Evolutionary conservation across 2,113 vertebrate species (phyloP).

Genomic region (Dicrurus megarhynchus): DNA sequence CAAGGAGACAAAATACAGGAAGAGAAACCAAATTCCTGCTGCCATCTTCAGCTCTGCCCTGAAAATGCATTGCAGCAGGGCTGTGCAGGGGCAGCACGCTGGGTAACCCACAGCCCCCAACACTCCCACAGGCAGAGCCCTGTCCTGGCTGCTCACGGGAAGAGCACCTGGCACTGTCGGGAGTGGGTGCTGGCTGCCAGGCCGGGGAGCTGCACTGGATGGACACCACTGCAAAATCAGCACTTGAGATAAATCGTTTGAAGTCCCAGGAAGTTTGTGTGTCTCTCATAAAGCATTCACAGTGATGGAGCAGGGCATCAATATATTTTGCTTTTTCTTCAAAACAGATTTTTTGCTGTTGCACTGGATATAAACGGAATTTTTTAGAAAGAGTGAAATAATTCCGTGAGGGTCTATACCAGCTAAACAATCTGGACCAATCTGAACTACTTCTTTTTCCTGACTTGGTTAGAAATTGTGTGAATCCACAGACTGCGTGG

Average conservation of each 20-base stretch:
- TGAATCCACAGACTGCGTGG: fast-evolving
- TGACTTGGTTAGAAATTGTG: background rate
- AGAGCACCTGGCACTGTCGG: fast-evolving
- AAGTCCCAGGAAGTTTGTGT: background rate
- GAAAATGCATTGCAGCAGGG: background rate
- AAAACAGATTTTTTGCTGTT: background rate
- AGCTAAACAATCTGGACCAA: background rate
- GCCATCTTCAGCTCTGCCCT: constrained; percentile 63
- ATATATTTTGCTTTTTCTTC: background rate
- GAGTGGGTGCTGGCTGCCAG: fast-evolving
- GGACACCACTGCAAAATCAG: background rate
- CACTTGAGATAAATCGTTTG: background rate
- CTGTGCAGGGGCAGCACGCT: background rate
- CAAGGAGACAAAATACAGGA: background rate
- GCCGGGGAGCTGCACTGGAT: fast-evolving
- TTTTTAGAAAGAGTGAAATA: background rate
- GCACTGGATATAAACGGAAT: background rate
- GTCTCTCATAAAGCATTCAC: background rate
- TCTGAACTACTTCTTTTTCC: background rate
- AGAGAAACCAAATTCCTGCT: constrained; percentile 65
- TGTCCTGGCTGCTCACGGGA: background rate
- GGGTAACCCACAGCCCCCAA: background rate
- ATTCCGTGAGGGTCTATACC: background rate
- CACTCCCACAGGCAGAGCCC: background rate
- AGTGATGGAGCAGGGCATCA: background rate